Percentiles rank a stretch among this genome's conserved stretches.
Conservation (phyloP, 2,797 vertebrate species). For the Tachyglossus aculeatus region DNA sequence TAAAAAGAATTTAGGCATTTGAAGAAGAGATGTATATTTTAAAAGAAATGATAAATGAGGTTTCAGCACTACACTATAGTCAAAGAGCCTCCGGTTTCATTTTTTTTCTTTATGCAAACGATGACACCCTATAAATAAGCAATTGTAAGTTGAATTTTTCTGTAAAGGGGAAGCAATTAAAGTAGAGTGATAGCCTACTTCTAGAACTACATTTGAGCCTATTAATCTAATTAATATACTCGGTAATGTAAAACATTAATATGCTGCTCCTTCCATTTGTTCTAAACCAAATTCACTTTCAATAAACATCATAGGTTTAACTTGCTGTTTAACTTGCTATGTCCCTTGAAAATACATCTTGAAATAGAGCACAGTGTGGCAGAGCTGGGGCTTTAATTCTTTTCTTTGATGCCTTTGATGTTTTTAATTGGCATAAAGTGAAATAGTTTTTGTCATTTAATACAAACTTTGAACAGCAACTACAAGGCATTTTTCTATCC, state of each 20-base stretch:
- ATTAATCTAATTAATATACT: constrained; percentile 49
- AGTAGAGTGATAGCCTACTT: constrained; percentile 26
- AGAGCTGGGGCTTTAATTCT: neutral
- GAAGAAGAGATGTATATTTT: constrained; percentile 27
- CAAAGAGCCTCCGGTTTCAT: constrained; percentile 35
- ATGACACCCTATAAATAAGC: constrained; percentile 41
- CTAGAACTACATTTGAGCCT: constrained; percentile 50
- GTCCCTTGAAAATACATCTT: neutral
- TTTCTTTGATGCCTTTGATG: constrained; percentile 3
- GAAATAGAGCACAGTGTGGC: neutral
- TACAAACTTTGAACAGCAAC: too few relatives aligned
- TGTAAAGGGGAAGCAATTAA: constrained; percentile 33
- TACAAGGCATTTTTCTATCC: too few relatives aligned
- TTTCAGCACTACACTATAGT: neutral
- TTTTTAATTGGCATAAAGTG: too few relatives aligned
- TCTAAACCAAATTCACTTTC: constrained; percentile 27
- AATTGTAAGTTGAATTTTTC: constrained; percentile 22
- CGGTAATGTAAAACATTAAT: constrained; percentile 26
- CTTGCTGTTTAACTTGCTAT: neutral
- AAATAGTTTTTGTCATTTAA: too few relatives aligned
- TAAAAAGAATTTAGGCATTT: constrained; percentile 42
- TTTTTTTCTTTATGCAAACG: constrained; percentile 54
- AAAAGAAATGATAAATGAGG: constrained; percentile 23
- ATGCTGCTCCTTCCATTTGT: constrained; percentile 1
- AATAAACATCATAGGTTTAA: neutral